Evolutionary conservation across 2,113 vertebrate species (phyloP), one percentile per base, ranked within the genome.

Genomic region (Myotis davidii): DNA sequence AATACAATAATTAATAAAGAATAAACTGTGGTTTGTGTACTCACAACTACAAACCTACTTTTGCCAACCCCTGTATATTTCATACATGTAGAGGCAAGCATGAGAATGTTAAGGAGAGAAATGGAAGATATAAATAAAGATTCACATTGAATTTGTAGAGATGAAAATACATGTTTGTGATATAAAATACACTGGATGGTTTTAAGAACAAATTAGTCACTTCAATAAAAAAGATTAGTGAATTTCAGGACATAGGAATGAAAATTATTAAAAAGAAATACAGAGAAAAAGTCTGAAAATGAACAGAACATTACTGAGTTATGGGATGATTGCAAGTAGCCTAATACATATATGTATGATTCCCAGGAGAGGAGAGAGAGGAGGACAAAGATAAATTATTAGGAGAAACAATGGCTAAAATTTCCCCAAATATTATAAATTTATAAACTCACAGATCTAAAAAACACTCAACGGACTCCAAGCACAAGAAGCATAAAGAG

Each of bases 181-280:
- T 90, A 69, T 72, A 69, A 90, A 94, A 92, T 73, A 86, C 4
- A 74, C 23, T 76, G 52, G 29, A 52, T 78, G 21, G 11, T 29
- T 83, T 94, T 89, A 74, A 83, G 12, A 69, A 18, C 16, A 90
- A 81, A 90, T 94, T 92, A 78, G 45, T 45, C 13, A 77, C 1
- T n/a, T 42, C 48, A 94, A 65, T 92, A 78, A 93, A 90, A 90
- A 93, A 74, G 6, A 85, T 39, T 88, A 93, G 21, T 91, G 78
- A 95, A 85, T 25, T 42, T 65, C 48, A 89, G 48, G 9, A 93
- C 13, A 67, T 59, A 74, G 37, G 14, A 65, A 82, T 87, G 67
- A 79, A 92, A 95, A 69, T 79, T 23, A 95, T 61, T 64, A 10
- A 18, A 69, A 94, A 85, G 72, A 85, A 95, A 54, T 11, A 73